Percentiles rank a stretch among this genome's conserved stretches.
Conservation (phyloP, 1,140 invertebrate species). For the Kradibia gibbosae region DNA sequence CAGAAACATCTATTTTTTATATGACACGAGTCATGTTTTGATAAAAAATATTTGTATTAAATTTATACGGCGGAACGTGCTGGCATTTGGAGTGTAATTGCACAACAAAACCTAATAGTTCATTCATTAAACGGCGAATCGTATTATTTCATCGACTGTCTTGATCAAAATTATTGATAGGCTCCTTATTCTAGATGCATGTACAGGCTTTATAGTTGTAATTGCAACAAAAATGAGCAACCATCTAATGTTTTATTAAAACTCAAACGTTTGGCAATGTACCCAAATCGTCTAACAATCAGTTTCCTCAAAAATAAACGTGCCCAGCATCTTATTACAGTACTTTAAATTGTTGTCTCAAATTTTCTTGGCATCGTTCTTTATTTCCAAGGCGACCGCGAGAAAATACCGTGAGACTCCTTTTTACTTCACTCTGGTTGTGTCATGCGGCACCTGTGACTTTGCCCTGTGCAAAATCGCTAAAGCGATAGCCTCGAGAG, state of each 20-base stretch:
- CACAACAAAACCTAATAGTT: not conserved
- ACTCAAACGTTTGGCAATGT: not conserved
- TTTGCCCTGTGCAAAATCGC: not conserved
- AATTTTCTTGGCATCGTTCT: conserved; percentile 4
- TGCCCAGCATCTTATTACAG: not conserved
- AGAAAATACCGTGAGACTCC: conserved; percentile 14
- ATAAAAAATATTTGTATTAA: not conserved
- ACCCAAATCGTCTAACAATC: not conserved
- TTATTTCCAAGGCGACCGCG: not conserved
- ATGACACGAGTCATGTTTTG: not conserved
- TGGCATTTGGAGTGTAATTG: not conserved
- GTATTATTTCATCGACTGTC: not conserved
- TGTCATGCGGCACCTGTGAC: conserved; percentile 24
- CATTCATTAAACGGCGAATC: not conserved
- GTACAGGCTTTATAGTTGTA: not conserved
- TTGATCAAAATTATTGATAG: not conserved
- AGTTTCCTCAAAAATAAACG: not conserved
- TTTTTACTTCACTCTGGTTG: conserved; percentile 5
- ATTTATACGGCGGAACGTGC: not conserved
- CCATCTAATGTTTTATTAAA: not conserved
- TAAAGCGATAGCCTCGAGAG: conserved; percentile 21
- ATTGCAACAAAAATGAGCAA: not conserved
- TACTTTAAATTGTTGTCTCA: conserved; percentile 3
- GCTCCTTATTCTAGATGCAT: not conserved
- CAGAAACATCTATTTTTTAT: not conserved